Evolutionary conservation across 37 sponge, comb jelly and placozoan genomes (phyloP).

Genomic region (Mnemiopsis leidyi): DNA sequence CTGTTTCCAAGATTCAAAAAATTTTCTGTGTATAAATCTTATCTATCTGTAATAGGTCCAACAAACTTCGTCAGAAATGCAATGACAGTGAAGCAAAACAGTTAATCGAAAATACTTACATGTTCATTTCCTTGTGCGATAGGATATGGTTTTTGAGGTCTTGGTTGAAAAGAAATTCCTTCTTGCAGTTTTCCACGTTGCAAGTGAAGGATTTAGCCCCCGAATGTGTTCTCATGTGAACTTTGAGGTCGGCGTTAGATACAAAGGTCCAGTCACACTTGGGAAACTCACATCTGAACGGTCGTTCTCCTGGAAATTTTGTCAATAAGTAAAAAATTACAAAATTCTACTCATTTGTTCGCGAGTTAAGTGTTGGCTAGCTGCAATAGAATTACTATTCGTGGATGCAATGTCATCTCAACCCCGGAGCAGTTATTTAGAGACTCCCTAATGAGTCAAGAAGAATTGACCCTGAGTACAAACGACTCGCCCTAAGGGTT

Average conservation of each 20-base stretch:
- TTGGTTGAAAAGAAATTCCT: not conserved
- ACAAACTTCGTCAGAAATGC: too few relatives aligned
- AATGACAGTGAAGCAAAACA: too few relatives aligned
- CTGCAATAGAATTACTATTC: conserved; percentile 60
- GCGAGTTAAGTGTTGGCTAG: not conserved
- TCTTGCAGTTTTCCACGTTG: not conserved
- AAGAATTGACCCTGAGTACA: conserved; percentile 29
- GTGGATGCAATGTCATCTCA: conserved; percentile 6
- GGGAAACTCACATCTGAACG: conserved; percentile 38
- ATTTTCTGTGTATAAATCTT: too few relatives aligned
- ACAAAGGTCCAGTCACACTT: conserved; percentile 53
- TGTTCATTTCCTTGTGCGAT: conserved; percentile 20
- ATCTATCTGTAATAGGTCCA: too few relatives aligned
- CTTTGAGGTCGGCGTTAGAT: conserved; percentile 36
- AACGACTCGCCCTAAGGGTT: conserved; percentile 48
- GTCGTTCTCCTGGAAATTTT: conserved; percentile 43
- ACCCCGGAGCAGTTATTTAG: conserved; percentile 62
- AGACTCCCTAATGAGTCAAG: not conserved
- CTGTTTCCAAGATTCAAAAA: too few relatives aligned
- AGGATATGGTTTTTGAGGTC: conserved; percentile 53
- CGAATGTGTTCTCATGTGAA: conserved; percentile 34
- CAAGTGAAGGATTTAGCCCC: conserved; percentile 42
- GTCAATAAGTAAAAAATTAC: not conserved
- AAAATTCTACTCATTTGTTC: too few relatives aligned
- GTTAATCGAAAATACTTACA: not conserved